Percentiles rank a stretch among this genome's conserved stretches.
Evolutionary conservation across 2,888 invertebrate species (phyloP).

Genomic region (Protophormia terraenovae): DNA sequence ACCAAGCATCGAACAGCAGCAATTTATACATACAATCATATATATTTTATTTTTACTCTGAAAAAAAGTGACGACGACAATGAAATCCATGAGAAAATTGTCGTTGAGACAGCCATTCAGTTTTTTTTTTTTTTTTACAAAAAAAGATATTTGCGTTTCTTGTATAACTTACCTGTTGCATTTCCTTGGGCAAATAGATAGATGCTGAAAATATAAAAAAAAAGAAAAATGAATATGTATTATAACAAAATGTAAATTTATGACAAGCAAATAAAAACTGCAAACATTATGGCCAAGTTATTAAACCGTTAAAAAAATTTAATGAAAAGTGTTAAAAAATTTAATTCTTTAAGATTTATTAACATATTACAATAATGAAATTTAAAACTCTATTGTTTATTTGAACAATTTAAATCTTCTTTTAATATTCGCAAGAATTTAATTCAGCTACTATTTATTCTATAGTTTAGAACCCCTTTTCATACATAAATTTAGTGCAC

Average conservation of each 20-base stretch:
- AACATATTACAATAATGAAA: no score
- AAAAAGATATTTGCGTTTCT: constrained; percentile 34
- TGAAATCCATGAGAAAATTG: constrained; percentile 32
- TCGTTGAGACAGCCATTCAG: constrained; percentile 34
- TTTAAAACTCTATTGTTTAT: no score
- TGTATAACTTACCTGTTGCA: constrained; percentile 63
- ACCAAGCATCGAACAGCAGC: constrained; percentile 47
- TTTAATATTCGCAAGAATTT: no score
- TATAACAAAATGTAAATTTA: not conserved
- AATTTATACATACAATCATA: not conserved
- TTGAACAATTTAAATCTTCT: no score
- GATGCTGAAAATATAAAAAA: constrained; percentile 32
- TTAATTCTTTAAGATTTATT: no score
- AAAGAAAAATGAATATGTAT: not conserved
- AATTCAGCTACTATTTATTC: no score
- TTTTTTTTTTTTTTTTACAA: not conserved
- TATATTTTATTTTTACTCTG: not conserved
- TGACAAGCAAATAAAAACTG: not conserved
- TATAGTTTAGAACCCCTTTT: no score
- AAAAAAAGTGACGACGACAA: constrained; percentile 27
- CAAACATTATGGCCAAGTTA: not conserved
- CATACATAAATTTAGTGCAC: no score
- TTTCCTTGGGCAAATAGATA: constrained; percentile 39
- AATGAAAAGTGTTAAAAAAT: no score
- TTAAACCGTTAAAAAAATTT: not conserved